phyloP scores from a whole-genome alignment of 2,888 invertebrate genomes.

The Cheilosia scutellata region DNA sequence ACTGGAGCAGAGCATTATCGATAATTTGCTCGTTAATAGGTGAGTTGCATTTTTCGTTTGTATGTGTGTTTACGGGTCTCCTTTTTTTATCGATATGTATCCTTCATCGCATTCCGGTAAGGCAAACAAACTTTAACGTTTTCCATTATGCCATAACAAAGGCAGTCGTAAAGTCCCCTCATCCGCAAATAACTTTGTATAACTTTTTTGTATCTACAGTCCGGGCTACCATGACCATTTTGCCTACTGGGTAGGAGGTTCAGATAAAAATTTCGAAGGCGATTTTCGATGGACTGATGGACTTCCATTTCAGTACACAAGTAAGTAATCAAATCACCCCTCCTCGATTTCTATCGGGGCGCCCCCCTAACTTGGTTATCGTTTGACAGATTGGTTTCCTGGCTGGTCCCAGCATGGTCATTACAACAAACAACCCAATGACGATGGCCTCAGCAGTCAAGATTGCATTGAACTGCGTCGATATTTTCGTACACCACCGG shows the following conservation, averaged over 20 bases:
- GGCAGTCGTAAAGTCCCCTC: background rate
- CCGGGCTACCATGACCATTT: constrained; percentile 88
- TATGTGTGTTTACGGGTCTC: background rate
- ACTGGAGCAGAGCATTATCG: constrained; percentile 87
- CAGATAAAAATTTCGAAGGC: constrained; percentile 90
- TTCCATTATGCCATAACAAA: background rate
- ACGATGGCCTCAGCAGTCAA: constrained; percentile 91
- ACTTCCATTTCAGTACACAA: constrained; percentile 89
- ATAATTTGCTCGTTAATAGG: constrained; percentile 88
- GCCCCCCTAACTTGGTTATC: constrained; percentile 61
- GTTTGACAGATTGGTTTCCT: constrained; percentile 90
- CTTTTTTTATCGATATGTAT: background rate
- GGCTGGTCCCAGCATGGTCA: constrained; percentile 90
- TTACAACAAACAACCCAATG: constrained; percentile 90
- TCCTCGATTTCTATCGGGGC: background rate
- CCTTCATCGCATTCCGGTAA: background rate
- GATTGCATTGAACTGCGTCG: constrained; percentile 92
- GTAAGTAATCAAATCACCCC: constrained; percentile 85
- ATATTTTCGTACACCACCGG: constrained; percentile 86
- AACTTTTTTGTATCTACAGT: constrained; percentile 82
- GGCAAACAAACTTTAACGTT: background rate
- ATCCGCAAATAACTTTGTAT: too few relatives aligned
- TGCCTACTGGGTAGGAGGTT: constrained; percentile 93
- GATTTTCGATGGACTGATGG: constrained; percentile 93
- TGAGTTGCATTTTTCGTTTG: constrained; percentile 80